phyloP scores from a whole-genome alignment of 1,140 invertebrate genomes.

The Yoshiicerus persimilis region DNA sequence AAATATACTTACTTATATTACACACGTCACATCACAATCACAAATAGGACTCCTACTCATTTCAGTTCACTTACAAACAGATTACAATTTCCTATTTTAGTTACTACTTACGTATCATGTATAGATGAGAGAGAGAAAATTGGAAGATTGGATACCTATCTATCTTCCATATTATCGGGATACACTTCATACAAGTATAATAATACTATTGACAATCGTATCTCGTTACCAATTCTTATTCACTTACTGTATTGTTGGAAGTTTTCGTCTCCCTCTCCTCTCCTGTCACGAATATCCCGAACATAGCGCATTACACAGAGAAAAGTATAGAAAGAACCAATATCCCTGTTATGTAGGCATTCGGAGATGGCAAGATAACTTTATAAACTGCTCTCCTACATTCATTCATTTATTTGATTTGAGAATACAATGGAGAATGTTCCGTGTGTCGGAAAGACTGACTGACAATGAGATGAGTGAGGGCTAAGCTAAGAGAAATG shows the following conservation, averaged over 20 bases:
- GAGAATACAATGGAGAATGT: neutral
- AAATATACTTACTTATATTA: neutral
- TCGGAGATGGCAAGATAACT: neutral
- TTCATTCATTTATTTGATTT: conserved; percentile 27
- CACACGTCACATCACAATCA: neutral
- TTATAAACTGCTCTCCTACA: neutral
- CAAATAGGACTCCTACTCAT: neutral
- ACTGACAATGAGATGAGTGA: neutral
- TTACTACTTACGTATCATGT: neutral
- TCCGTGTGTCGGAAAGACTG: neutral
- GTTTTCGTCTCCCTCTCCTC: neutral
- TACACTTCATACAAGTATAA: neutral
- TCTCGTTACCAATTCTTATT: conserved; percentile 20
- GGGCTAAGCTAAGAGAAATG: neutral
- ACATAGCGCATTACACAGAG: neutral
- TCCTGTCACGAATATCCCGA: neutral
- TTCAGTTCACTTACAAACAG: neutral
- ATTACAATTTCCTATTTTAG: neutral
- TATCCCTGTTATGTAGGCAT: neutral
- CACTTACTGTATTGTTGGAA: neutral
- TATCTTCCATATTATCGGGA: neutral
- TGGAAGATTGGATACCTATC: neutral
- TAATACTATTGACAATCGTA: neutral
- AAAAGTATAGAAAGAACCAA: neutral
- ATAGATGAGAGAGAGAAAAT: neutral